Evolutionary conservation across 1,140 invertebrate species (phyloP).

Genomic region (Bombus confusus): DNA sequence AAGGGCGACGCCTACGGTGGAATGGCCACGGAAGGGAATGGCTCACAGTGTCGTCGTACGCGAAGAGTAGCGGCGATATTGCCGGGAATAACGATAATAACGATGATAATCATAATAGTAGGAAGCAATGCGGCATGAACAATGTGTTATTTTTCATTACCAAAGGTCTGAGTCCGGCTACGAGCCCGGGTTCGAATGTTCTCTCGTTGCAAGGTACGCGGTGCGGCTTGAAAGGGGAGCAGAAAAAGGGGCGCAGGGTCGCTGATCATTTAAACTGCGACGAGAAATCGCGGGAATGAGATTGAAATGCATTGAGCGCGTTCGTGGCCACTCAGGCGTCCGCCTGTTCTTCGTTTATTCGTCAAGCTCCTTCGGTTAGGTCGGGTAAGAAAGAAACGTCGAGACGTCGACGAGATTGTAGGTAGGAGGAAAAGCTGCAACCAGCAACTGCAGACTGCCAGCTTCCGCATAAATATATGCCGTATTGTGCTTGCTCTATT

Average conservation of each 20-base stretch:
- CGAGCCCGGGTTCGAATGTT: conserved; percentile 8
- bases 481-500: conserved; percentile 52
- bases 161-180: no score
- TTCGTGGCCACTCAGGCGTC: conserved; percentile 60
- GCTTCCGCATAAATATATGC: conserved; percentile 55
- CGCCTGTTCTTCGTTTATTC: conserved; percentile 18
- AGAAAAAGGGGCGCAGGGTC: neutral
- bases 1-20: conserved; percentile 5
- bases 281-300: conserved; percentile 61
- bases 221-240: neutral
- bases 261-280: conserved; percentile 52
- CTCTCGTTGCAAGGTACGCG: neutral
- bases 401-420: conserved; percentile 7
- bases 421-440: conserved; percentile 3
- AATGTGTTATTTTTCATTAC: conserved; percentile 64
- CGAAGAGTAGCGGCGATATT: conserved; percentile 30
- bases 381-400: conserved; percentile 26
- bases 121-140: conserved; percentile 60
- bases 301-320: conserved; percentile 65
- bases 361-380: neutral
- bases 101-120: conserved; percentile 68
- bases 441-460: conserved; percentile 9
- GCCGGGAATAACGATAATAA: conserved; percentile 64
- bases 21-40: neutral
- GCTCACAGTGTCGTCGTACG: neutral